A percentile compares a stretch with the other conserved stretches of the same genome.
Evolutionary conservation across 2,797 vertebrate genomes (phyloP).

Genomic region (Spondyliosoma cantharus): DNA sequence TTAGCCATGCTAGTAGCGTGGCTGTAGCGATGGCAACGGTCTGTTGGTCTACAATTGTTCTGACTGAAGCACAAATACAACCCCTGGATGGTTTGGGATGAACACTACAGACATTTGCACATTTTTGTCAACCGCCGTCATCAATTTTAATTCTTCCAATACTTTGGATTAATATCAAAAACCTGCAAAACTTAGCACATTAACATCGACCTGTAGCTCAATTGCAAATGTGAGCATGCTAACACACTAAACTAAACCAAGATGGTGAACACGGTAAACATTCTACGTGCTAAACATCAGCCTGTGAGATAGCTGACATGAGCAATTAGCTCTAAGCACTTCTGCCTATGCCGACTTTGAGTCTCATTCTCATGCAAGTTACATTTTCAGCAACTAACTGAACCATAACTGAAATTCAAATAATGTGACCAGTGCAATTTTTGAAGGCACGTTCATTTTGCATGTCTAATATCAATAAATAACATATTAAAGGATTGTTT

Average conservation of each 20-base stretch:
- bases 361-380: neutral
- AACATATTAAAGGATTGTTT: slow-evolving; percentile 22
- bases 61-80: too few relatives aligned
- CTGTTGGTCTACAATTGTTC: neutral
- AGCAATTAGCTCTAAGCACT: neutral
- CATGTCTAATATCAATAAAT: slow-evolving; percentile 5
- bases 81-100: too few relatives aligned
- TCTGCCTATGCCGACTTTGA: neutral
- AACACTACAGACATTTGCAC: too few relatives aligned
- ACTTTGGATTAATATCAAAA: neutral
- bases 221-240: neutral
- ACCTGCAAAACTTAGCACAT: neutral
- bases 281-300: neutral
- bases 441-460: slow-evolving; percentile 7
- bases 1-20: too few relatives aligned
- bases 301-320: neutral
- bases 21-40: too few relatives aligned
- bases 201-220: neutral
- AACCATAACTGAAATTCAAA: neutral
- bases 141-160: neutral
- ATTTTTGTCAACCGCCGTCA: neutral
- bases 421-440: neutral
- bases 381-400: neutral
- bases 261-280: neutral
- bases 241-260: neutral